Evolutionary conservation across 1,140 invertebrate species (phyloP), one percentile per base, ranked within the genome.

Genomic region (Nixonia krombeini): DNA sequence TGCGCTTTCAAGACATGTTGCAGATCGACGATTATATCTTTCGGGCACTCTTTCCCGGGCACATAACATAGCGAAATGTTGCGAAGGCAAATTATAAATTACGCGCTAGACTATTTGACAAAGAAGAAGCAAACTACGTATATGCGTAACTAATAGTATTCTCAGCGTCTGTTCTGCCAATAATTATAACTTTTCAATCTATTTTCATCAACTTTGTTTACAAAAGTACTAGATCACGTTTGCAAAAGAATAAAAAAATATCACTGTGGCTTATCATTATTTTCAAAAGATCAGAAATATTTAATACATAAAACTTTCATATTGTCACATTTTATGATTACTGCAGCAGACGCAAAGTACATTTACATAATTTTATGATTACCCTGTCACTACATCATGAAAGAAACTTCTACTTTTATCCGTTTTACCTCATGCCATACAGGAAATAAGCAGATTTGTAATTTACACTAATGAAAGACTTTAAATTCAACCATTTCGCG

Each of bases 21-120:
- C 47, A 41, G 61, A 57, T 52, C 40, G 61, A 57, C 55, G 37
- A 66, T 65, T 65, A 65, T 65, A 65, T 65, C 67, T 70, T 62
- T 62, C 21, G 42, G 38, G 26, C 65, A 41, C 57, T 62, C 51
- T 16, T 4, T 21, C n/a, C 31, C 21, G 40, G 53, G 6, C 44
- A 23, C 29, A 10, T 16, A 26, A 33, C n/a, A n/a, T n/a, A n/a
- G 23, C 25, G 8, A 40, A 67, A 35, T 47, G 35, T 56, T 25
- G 44, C 45, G 47, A 46, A 56, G 23, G 33, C 23, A 17, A 35
- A 50, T 31, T 6, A 37, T 16, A 37, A 12, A 7, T 12, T 12
- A 3, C 25, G 25, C 4, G 4, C 9, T 26, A 26, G 9, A 26
- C n/a, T n/a, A n/a, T n/a, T n/a, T 9, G 12, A 37, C 2, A 37